Evolutionary conservation across 2,797 vertebrate species (phyloP).

Genomic region (Momotus momota): DNA sequence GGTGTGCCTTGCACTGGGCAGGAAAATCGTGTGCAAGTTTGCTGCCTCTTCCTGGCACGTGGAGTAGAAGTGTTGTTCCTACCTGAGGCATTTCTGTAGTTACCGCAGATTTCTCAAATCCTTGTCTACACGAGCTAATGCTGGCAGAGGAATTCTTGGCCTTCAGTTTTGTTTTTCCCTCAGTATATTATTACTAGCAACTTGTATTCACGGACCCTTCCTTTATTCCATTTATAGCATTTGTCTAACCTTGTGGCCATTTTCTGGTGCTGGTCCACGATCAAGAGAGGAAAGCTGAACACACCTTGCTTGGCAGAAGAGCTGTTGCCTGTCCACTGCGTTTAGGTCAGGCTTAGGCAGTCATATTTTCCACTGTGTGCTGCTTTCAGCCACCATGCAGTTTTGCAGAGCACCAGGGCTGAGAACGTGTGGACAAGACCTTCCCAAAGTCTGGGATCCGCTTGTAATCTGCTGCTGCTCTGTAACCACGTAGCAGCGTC

Average conservation of each 20-base stretch:
- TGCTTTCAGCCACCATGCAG: not conserved
- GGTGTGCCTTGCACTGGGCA: not conserved
- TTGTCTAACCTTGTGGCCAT: not conserved
- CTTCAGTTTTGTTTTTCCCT: not conserved
- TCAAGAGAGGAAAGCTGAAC: not conserved
- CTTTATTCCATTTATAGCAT: not conserved
- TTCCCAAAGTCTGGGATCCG: not conserved
- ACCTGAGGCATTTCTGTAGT: not conserved
- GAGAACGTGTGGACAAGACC: accelerated
- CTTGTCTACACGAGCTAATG: not conserved
- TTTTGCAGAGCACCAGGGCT: not conserved
- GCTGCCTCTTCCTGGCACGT: not conserved
- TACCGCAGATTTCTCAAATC: not conserved
- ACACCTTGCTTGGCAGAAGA: not conserved
- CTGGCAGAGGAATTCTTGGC: not conserved
- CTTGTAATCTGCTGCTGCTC: not conserved
- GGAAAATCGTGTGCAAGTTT: not conserved
- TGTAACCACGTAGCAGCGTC: not conserved
- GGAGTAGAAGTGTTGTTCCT: not conserved
- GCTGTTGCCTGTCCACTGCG: not conserved
- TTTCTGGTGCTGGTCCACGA: not conserved
- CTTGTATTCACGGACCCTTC: not conserved
- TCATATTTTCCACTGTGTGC: not conserved
- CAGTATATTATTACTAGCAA: not conserved
- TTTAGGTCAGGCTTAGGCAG: not conserved